Evolutionary conservation across 2,888 invertebrate species (phyloP), one percentile per base, ranked within the genome.

Genomic region (Frankliniella fusca): DNA sequence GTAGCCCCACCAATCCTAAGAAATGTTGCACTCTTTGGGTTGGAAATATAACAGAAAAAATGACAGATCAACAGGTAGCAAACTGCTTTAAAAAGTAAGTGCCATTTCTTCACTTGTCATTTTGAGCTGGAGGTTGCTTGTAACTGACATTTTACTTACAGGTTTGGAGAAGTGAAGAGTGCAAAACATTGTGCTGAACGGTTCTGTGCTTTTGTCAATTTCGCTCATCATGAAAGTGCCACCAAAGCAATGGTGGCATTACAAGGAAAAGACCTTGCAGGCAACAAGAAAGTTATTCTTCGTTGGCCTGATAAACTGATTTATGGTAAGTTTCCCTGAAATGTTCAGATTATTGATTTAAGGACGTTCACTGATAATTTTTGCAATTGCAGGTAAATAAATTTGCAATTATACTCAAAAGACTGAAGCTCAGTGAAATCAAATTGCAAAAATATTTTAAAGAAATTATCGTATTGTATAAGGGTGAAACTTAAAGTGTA

Each of bases 11-110:
- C 12, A 76, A 76, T 27, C 70, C 70, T 12, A 76, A 27, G 70
- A 76, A 23, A 8, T 27, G 70, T 27, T 23, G 12, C n/a, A 76
- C 70, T 27, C 27, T 76, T 8, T 76, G 70, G 70, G 27, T 76
- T 27, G 70, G 70, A 23, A 76, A 76, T 27, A 76, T 76, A 27
- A 76, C 70, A 27, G 70, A 76, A 76, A 76, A 76, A 76, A 23
- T 76, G 70, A 76, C 70, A 0, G 70, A 76, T 23, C 12, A 23
- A 9, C 70, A 76, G 27, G 70, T 76, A 27, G 70, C 70, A 0
- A 76, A 76, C 12, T 27, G 23, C 12, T 76, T 76, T 12, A 76
- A 76, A 76, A 23, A 23, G 70, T 76, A 9, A 76, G 23, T 76
- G 10, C 3, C n/a, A 8, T 20, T 61, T 18, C 3, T 7, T 61